Percentiles rank a stretch among this genome's conserved stretches.
These are phyloP conservation scores for Cynoglossus semilaevis DNA, from an alignment of 2,113 vertebrate species.

Conservation along the genomic window DNA sequence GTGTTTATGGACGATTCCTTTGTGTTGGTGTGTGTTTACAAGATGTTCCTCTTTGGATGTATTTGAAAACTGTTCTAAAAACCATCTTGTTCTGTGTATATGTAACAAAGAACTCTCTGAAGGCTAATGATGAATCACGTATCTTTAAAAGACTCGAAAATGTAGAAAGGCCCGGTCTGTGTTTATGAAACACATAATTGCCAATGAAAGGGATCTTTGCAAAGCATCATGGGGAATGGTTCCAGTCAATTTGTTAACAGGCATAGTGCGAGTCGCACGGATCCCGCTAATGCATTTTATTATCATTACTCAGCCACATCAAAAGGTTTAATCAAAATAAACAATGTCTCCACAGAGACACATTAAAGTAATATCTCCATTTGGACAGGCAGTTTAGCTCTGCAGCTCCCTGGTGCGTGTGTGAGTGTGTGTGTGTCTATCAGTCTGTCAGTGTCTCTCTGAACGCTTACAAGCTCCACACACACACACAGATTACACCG, in stretches of 20 bases:
- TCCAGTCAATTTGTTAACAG: slow-evolving; percentile 42
- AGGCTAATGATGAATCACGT: too few relatives aligned
- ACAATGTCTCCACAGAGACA: slow-evolving; percentile 52
- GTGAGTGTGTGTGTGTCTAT: slow-evolving; percentile 10
- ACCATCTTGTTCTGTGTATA: too few relatives aligned
- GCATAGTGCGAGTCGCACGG: slow-evolving; percentile 17
- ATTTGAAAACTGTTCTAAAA: too few relatives aligned
- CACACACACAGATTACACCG: slow-evolving; percentile 27
- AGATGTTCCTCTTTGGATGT: too few relatives aligned
- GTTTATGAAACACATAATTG: slow-evolving; percentile 8
- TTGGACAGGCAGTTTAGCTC: slow-evolving; percentile 34
- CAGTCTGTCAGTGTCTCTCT: background rate
- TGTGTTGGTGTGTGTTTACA: background rate
- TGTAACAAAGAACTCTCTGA: too few relatives aligned
- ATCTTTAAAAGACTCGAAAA: background rate
- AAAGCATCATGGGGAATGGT: slow-evolving; percentile 42
- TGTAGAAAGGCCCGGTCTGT: background rate
- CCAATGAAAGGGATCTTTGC: slow-evolving; percentile 25
- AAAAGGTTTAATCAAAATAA: slow-evolving; percentile 60
- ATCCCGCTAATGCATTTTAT: slow-evolving; percentile 51
- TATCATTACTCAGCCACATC: slow-evolving; percentile 51
- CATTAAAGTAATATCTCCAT: slow-evolving; percentile 47
- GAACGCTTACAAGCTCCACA: background rate
- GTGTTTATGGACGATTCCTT: too few relatives aligned
- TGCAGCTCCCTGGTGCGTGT: slow-evolving; percentile 1